Percentiles rank a stretch among this genome's conserved stretches.
These are phyloP conservation scores for Gambusia affinis DNA, from an alignment of 2,113 vertebrate species.

Conservation along the genomic window DNA sequence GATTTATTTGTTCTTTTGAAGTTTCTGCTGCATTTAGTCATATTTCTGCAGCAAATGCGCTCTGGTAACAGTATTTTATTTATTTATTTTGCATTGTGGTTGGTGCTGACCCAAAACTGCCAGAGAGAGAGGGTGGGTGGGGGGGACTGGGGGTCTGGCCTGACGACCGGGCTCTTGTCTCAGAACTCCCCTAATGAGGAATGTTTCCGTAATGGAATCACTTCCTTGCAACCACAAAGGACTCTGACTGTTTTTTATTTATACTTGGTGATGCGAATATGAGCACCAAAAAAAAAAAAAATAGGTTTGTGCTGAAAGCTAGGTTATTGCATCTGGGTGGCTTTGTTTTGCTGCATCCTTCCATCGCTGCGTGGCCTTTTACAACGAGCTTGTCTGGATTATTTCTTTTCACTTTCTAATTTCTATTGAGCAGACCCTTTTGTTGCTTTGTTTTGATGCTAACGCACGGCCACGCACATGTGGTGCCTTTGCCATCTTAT, in stretches of 20 bases:
- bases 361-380: slow-evolving; percentile 19
- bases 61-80: slow-evolving; percentile 49
- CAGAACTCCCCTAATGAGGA: slow-evolving; percentile 56
- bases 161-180: slow-evolving; percentile 26
- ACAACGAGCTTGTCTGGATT: slow-evolving; percentile 14
- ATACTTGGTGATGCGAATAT: slow-evolving; percentile 18
- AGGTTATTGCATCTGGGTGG: slow-evolving; percentile 22
- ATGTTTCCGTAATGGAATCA: slow-evolving; percentile 45
- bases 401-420: slow-evolving; percentile 23
- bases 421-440: slow-evolving; percentile 24
- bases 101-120: slow-evolving; percentile 75
- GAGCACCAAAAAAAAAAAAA: not conserved
- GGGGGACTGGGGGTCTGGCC: slow-evolving; percentile 29
- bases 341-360: slow-evolving; percentile 40
- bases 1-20: slow-evolving; percentile 75
- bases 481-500: slow-evolving; percentile 32
- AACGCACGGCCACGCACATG: slow-evolving; percentile 45
- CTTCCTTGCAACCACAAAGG: slow-evolving; percentile 51
- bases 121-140: slow-evolving; percentile 21
- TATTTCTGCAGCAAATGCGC: slow-evolving; percentile 56
- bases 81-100: slow-evolving; percentile 52
- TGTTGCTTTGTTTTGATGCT: slow-evolving; percentile 39
- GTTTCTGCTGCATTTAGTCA: slow-evolving; percentile 52
- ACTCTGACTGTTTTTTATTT: slow-evolving; percentile 41
- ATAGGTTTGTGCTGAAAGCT: slow-evolving; percentile 2